These are phyloP conservation scores for Aplidium turbinatum DNA, from an alignment of 23 tunicate species.

Conservation along the genomic window DNA sequence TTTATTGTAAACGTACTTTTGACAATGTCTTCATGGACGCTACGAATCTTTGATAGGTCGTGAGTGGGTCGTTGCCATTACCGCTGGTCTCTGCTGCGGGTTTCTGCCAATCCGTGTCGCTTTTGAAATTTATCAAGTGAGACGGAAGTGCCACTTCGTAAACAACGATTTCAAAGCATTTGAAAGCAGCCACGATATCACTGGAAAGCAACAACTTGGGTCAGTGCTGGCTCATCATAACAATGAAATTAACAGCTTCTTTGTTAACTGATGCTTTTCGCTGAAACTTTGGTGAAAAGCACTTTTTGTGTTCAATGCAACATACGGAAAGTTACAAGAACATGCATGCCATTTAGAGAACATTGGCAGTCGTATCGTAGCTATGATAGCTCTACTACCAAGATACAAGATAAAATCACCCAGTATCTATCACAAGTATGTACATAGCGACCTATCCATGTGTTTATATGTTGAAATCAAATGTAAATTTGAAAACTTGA, in stretches of 20 bases:
- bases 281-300: background rate
- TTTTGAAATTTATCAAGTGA: slow-evolving; percentile 8
- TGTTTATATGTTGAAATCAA: too few relatives aligned
- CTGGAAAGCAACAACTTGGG: slow-evolving; percentile 40
- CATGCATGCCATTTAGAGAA: too few relatives aligned
- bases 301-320: too few relatives aligned
- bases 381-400: too few relatives aligned
- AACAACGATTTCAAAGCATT: slow-evolving; percentile 59
- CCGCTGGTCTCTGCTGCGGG: background rate
- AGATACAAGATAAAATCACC: too few relatives aligned
- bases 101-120: slow-evolving; percentile 32
- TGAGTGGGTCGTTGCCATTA: background rate
- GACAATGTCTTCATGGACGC: slow-evolving; percentile 39
- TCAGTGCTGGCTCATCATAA: too few relatives aligned
- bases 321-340: too few relatives aligned
- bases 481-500: too few relatives aligned
- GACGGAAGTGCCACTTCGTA: slow-evolving; percentile 80
- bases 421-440: too few relatives aligned
- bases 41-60: slow-evolving; percentile 24
- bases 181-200: slow-evolving; percentile 90
- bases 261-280: background rate
- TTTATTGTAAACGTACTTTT: slow-evolving; percentile 32
- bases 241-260: too few relatives aligned
- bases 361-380: too few relatives aligned
- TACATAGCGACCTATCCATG: too few relatives aligned